Base-by-base conservation (phyloP, 1,140 invertebrate species). In the Pseudobourletiella spinata region DNA sequence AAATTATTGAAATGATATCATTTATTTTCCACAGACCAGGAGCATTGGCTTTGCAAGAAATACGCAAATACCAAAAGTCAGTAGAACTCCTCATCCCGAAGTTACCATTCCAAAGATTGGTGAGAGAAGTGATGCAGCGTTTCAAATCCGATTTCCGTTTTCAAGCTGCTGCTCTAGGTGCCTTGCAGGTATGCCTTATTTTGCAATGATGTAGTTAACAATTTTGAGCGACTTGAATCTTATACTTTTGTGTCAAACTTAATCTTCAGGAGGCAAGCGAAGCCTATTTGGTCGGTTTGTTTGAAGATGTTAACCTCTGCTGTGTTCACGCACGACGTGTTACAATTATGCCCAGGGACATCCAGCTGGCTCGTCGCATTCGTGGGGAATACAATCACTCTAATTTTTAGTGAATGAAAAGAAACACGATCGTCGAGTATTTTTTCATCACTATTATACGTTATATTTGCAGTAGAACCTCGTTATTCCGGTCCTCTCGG, bases 181-280 rank as follows among this genome's bases (percentile, higher is more conserved):
- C 80, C 50, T 73, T 81, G 16, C 76, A 77, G 67, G 75, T 78
- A 58, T 29, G 25, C 22, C 25, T 32, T 20, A 4, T 39, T 29
- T 14, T 44, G n/a, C n/a, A n/a, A n/a, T 11, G n/a, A 42, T 42
- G n/a, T 42, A 11, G n/a, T 42, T 11, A 11, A 42, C n/a, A 42
- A 14, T 14, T 14, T 42, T 42, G 35, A 14, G 11, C 11, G 11
- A n/a, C n/a, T n/a, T n/a, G n/a, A n/a, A n/a, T n/a, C n/a, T n/a
- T n/a, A n/a, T n/a, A n/a, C n/a, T n/a, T n/a, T n/a, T n/a, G n/a
- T n/a, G n/a, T n/a, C n/a, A n/a, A n/a, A n/a, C n/a, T n/a, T n/a
- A n/a, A n/a, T 64, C 28, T 54, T 14, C 46, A 89, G 81, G 91
- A 94, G 81, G 90, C 91, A 16, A 87, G 86, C 68, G 90, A 95